phyloP scores from a whole-genome alignment of 2,797 vertebrate genomes.

The Channa striata region DNA sequence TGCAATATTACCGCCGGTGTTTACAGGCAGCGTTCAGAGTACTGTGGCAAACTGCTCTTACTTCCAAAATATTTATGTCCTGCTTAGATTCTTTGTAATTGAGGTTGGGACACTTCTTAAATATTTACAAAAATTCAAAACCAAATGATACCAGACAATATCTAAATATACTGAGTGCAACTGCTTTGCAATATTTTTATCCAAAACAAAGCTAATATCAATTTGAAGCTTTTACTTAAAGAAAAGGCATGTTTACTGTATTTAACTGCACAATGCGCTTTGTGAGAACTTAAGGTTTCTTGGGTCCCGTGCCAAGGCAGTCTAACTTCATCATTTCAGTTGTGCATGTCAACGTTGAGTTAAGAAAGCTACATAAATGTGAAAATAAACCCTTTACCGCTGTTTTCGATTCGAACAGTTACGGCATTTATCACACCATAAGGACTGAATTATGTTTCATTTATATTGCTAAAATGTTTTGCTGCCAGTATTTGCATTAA shows the following conservation, averaged over 20 bases:
- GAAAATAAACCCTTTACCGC: not conserved
- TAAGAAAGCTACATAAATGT: not conserved
- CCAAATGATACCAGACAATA: not conserved
- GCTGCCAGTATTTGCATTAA: not conserved
- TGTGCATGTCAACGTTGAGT: not conserved
- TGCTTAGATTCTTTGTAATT: not conserved
- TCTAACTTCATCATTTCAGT: constrained; percentile 6
- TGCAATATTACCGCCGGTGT: not conserved
- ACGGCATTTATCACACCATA: not conserved
- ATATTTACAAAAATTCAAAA: not conserved
- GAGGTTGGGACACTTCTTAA: not conserved
- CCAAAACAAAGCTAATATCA: not conserved
- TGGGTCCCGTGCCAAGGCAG: constrained; percentile 25
- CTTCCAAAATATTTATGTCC: constrained; percentile 9
- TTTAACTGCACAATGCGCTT: constrained; percentile 10
- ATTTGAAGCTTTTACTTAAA: too few species aligned
- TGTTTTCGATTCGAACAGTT: not conserved
- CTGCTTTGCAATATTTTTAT: not conserved
- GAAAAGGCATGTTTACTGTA: not conserved
- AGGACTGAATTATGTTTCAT: not conserved
- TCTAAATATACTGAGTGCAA: not conserved
- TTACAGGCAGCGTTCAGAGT: not conserved
- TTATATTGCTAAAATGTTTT: not conserved
- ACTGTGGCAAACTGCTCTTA: not conserved
- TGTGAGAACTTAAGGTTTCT: constrained; percentile 12